Evolutionary conservation across 2,888 invertebrate species (phyloP).

Genomic region (Calameuta idolon): DNA sequence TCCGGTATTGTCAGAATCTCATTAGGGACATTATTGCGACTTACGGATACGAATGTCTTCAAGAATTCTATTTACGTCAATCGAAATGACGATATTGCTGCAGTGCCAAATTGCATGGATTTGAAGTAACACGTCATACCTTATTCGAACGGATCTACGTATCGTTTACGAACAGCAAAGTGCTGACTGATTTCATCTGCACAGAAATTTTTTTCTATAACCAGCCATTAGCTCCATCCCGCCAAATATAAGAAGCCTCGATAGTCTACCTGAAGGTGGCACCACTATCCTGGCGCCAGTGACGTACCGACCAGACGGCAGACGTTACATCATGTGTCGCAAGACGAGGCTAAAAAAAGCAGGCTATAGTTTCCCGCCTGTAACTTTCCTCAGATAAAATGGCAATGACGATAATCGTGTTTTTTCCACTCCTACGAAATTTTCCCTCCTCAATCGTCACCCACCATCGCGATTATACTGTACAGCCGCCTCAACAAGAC

Average conservation of each 20-base stretch:
- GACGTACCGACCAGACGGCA: constrained; percentile 21
- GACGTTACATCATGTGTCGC: constrained; percentile 19
- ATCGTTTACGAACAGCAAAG: background rate
- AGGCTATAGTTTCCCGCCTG: constrained; percentile 20
- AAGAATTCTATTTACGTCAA: background rate
- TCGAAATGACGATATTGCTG: background rate
- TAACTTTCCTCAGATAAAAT: constrained; percentile 16
- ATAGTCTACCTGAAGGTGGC: constrained; percentile 8
- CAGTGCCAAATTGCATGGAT: background rate
- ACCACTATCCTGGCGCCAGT: constrained; percentile 22
- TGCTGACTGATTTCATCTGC: background rate
- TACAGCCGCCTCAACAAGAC: background rate
- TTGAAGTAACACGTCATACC: background rate
- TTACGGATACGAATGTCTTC: background rate
- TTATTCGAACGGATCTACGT: background rate
- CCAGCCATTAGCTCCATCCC: constrained; percentile 2
- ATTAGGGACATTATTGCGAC: background rate
- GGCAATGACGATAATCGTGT: constrained; percentile 10
- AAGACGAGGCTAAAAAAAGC: constrained; percentile 18
- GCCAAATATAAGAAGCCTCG: constrained; percentile 10
- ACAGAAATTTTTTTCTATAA: background rate
- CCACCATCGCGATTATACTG: background rate
- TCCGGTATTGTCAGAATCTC: background rate
- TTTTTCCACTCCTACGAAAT: background rate
- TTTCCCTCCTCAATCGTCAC: background rate